Evolutionary conservation across 2,113 vertebrate species (phyloP), one percentile per base, ranked within the genome.

Genomic region (Pseudolaguvia tuberculata): DNA sequence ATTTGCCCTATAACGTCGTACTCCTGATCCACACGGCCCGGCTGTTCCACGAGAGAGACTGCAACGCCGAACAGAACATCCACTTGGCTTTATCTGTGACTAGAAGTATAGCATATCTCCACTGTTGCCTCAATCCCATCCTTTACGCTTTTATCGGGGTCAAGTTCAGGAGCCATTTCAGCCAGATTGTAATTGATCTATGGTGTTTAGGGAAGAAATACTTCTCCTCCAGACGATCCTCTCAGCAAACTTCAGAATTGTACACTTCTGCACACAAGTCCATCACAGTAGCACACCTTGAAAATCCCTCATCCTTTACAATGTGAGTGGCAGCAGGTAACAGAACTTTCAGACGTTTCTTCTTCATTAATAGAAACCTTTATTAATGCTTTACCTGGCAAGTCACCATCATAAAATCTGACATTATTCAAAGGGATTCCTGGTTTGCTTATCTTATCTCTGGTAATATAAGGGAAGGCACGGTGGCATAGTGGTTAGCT

Each of bases 81-180:
- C 50, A 83, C 17, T 84, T 87, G 7, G 79, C 76, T 0, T 75
- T 83, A 69, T 86, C 80, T 0, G 18, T 87, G 70, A 92, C 90
- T 2, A 90, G 90, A 78, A 89, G 85, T 15, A 5, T 96, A 50
- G 95, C 96, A 1, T 98, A 95, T 85, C 89, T 97, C 55, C 96
- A 94, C 81, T 96, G 96, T 79, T 95, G 96, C 3, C 86, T 97
- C 62, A 98, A 98, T 72, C 96, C 96, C 0, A 80, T 96, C 62
- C 92, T 98, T 29, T 98, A 98, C 0, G 96, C 96, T 0, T 98
- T 98, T 73, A 82, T 97, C 0, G 96, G 95, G 4, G 93, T 95
- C 51, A 94, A 92, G 83, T 98, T 98, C 79, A 86, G 96, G 66
- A 93, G 73, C 84, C 92, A 95, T 84, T 96, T 98, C 77, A 62